Evolutionary conservation across 2,113 vertebrate genomes (phyloP), one percentile per base, ranked within the genome.

Genomic region (Atractosteus spatula): DNA sequence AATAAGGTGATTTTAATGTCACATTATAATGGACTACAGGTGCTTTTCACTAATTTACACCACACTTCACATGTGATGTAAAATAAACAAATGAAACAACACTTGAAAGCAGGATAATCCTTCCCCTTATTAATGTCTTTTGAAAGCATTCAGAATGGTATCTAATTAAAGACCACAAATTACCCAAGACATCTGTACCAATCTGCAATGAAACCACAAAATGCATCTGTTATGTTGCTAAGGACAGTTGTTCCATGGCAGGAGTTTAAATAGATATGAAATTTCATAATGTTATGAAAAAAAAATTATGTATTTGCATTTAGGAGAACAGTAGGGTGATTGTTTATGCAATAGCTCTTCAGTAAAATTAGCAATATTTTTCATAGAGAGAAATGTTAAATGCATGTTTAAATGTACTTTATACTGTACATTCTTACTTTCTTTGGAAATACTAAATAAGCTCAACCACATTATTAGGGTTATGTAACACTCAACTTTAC

Each of bases 131-230:
- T 51, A 71, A 41, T 66, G 55, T 71, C 62, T 55, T 65, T 17
- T 59, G n/a, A 54, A 41, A 43, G 62, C 62, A 41, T 10, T 65
- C 41, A 45, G 43, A 67, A n/a, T 62, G 57, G 54, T 17, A 54
- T 51, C 69, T 75, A 54, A 70, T 71, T 75, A 61, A 17, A 8
- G n/a, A 41, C n/a, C 44, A 62, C 69, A 75, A 75, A 75, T 75
- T 54, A 70, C 56, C n/a, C 55, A 42, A 70, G 62, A 61, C 68
- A 41, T 55, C 29, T 57, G 65, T 61, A 57, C 41, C 59, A 43
- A 55, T 57, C 55, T 62, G 57, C 62, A 69, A 69, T 63, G 43
- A 55, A n/a, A 59, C 10, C 3, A 8, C 5, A 5, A n/a, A 8
- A 59, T 13, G 1, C 57, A 5, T 59, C 10, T 59, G 57, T 59